Evolutionary conservation across 1,140 invertebrate species (phyloP), one percentile per base, ranked within the genome.

Genomic region (Antheraea mylitta): DNA sequence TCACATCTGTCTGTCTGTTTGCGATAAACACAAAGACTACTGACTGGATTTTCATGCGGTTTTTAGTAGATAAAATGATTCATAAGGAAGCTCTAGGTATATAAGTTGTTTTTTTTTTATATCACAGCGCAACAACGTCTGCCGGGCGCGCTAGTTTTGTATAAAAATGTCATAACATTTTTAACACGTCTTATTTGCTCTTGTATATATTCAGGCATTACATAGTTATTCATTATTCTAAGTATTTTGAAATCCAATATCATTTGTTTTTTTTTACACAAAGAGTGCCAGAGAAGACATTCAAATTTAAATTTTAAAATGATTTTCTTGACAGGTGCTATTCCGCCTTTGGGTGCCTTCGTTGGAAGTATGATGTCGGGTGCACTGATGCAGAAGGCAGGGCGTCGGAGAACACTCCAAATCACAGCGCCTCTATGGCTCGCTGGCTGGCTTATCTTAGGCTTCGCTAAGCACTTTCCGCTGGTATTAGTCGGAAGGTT

Each of bases 401-500:
- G 94, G 6, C 82, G 93, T 8, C 86, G 86, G 69, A 81, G 87
- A 16, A 89, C 92, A 0, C 75, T 94, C 8, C 83, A 93, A 65
- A 59, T 93, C 10, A 82, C 90, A 5, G 89, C 93, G 1, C 82
- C 94, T 0, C 85, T 94, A 0, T 95, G 94, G 88, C 75, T 91
- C 0, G 75, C 90, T 0, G 91, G 92, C 8, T 95, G 94, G 93
- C 67, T 93, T 0, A 71, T 93, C 5, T 91, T 95, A 0, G 93
- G 91, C 16, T 89, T 91, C 59, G 82, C 90, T 9, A 73, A 84
- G 16, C 78, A 76, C 66, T 88, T 91, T 67, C 42, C 76, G 0
- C 73, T 92, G 8, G 68, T 95, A 0, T 88, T 94, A 7, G 62
- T 93, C 10, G 95, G 94, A 0, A 87, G 95, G 45, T 81, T 94